Evolutionary conservation across 2,113 vertebrate genomes (phyloP), one percentile per base, ranked within the genome.

Genomic region (Bos javanicus): DNA sequence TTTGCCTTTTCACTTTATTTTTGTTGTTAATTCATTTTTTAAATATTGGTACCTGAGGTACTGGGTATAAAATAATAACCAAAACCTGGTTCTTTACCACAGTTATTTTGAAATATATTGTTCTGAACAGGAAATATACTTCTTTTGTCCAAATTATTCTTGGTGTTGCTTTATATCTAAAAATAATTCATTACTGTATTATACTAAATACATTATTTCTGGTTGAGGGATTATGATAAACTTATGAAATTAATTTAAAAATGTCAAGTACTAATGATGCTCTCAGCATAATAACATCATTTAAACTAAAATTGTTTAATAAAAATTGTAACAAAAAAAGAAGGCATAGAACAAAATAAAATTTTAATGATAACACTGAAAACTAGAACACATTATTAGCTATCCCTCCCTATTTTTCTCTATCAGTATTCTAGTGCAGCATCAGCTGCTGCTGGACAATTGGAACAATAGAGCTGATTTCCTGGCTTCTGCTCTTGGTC

Each of bases 221-320:
- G 78, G 8, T 81, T 78, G 28, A 90, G 12, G 8, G 17, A 25
- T 54, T 60, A 52, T 33, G 3, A 16, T 87, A 9, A 46, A 46
- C 10, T 57, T 81, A 5, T 36, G 28, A 56, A 48, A 71, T 59
- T 88, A 39, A 17, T 93, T 91, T 54, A 84, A 91, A 1, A 85
- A 84, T 30, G 83, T 17, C 1, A 84, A 80, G 46, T 67, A 43
- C 15, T 33, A 84, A 30, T 39, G 19, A 94, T 39, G 6, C 2
- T 57, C 56, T 97, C 5, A 80, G 10, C 17, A 84, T n/a, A 39
- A 39, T 4, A 43, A 39, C 19, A 78, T 87, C 28, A 83, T 33
- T 96, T 87, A 91, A 95, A 36, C 36, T 28, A 87, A 91, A 95
- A 95, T 52, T 21, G 16, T 50, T 87, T 71, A 57, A 83, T 93